Conservation (phyloP, 2,888 invertebrate genomes). For the Morpho helenor region DNA sequence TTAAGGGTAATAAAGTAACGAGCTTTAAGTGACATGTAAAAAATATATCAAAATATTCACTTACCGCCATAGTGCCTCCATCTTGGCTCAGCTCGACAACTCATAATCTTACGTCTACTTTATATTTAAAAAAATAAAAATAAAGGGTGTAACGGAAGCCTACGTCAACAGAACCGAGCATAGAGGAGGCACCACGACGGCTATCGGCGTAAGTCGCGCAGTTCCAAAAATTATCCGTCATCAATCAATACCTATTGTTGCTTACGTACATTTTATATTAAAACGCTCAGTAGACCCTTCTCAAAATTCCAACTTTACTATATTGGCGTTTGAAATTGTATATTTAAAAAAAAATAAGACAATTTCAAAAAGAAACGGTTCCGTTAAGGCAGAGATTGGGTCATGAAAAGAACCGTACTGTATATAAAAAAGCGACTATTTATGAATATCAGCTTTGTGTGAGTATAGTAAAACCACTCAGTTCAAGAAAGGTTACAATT, state of each 20-base stretch:
- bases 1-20: background rate
- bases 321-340: too few species aligned
- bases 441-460: too few species aligned
- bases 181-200: slow-evolving; percentile 77
- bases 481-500: too few species aligned
- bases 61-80: slow-evolving; percentile 73
- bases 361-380: too few species aligned
- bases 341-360: too few species aligned
- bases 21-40: slow-evolving; percentile 20
- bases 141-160: slow-evolving; percentile 35
- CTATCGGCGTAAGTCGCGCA: slow-evolving; percentile 44
- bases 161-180: slow-evolving; percentile 77
- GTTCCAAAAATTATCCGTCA: slow-evolving; percentile 72
- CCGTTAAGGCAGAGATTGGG: too few species aligned
- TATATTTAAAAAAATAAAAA: slow-evolving; percentile 17
- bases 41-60: slow-evolving; percentile 34
- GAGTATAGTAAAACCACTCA: too few species aligned
- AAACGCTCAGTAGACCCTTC: slow-evolving; percentile 36
- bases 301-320: background rate
- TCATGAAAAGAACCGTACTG: too few species aligned
- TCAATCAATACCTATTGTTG: slow-evolving; percentile 62
- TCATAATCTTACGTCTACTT: slow-evolving; percentile 15
- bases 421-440: too few species aligned
- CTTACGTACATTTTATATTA: slow-evolving; percentile 32
- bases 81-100: slow-evolving; percentile 42